Percentiles rank a stretch among this genome's conserved stretches.
Evolutionary conservation across 2,113 vertebrate species (phyloP).

Genomic region (Phasianus colchicus): DNA sequence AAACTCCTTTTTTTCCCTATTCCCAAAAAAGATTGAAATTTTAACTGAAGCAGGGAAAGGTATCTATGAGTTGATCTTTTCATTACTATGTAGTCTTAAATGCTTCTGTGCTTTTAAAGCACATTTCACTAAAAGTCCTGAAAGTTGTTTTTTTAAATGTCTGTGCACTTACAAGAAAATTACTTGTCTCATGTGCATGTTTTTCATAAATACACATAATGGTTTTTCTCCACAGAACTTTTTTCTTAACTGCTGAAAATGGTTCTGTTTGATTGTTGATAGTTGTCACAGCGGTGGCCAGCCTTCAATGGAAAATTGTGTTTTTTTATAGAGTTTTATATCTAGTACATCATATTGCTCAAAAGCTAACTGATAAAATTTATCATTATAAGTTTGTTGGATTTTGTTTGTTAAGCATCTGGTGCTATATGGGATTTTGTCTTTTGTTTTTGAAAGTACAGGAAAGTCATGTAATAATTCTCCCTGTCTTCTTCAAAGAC

Average conservation of each 20-base stretch:
- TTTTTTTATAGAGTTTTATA: neutral
- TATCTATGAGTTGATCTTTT: neutral
- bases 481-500: neutral
- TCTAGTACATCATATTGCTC: neutral
- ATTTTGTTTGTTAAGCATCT: neutral
- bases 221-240: neutral
- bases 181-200: neutral
- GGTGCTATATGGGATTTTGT: neutral
- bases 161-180: rapidly evolving
- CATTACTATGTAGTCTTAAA: neutral
- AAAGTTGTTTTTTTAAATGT: neutral
- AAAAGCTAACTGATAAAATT: neutral
- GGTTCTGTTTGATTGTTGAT: neutral
- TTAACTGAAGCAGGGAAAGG: neutral
- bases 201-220: neutral
- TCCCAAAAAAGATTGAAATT: neutral
- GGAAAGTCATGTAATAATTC: neutral
- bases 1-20: neutral
- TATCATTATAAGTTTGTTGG: neutral
- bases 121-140: neutral
- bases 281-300: neutral
- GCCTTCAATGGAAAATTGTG: neutral
- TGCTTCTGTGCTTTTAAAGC: neutral
- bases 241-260: neutral
- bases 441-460: neutral